Conservation (phyloP, 2,797 vertebrate species). For the Delichon dasypus region DNA sequence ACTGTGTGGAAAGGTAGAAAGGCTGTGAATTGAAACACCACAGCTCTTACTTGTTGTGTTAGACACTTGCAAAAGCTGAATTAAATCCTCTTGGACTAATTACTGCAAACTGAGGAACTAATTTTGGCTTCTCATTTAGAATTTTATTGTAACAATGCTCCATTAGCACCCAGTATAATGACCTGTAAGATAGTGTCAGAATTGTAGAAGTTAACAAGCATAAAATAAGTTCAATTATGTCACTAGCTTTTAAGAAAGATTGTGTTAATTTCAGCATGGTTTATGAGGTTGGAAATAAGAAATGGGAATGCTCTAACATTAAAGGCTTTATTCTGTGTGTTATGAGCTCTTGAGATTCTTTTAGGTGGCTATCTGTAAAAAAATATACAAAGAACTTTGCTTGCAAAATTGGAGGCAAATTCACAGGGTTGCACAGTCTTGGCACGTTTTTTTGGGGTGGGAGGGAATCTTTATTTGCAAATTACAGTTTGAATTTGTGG, state of each 20-base stretch:
- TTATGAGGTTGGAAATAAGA: not conserved
- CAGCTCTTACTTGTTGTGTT: not conserved
- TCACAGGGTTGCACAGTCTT: not conserved
- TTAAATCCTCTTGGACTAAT: constrained; percentile 40
- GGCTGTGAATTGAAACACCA: not conserved
- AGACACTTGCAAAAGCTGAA: not conserved
- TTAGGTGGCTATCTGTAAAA: not conserved
- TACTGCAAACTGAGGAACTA: constrained; percentile 5
- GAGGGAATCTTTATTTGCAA: not conserved
- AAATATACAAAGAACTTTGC: not conserved
- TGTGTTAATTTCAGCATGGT: not conserved
- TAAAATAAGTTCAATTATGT: constrained; percentile 1
- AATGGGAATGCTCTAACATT: not conserved
- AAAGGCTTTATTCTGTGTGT: not conserved
- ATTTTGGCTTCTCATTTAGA: constrained; percentile 34
- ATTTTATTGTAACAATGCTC: not conserved
- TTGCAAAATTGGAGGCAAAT: not conserved
- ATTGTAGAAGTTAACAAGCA: not conserved
- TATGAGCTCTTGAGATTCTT: not conserved
- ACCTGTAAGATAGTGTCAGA: not conserved
- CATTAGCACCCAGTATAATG: not conserved
- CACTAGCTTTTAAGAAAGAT: not conserved
- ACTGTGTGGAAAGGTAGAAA: not conserved
- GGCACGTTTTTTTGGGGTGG: accelerated
- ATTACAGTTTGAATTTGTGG: not conserved